phyloP scores from a whole-genome alignment of 1,140 invertebrate species.

The Scaptodrosophila lebanonensis region DNA sequence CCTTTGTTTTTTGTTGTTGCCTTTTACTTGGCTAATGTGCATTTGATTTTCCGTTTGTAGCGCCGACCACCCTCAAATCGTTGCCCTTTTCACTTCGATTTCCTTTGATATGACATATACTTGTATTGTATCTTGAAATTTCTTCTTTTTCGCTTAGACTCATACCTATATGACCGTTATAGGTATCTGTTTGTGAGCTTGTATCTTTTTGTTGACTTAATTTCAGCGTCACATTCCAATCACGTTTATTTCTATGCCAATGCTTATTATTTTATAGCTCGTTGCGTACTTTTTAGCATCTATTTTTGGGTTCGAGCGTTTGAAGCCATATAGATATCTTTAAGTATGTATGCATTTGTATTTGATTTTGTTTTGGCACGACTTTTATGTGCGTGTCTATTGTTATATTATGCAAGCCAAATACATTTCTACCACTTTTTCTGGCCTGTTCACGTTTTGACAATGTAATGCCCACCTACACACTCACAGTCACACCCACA shows the following conservation, averaged over 20 bases:
- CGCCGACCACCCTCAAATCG: conserved; percentile 53
- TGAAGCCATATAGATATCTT: conserved; percentile 36
- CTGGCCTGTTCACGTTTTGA: background rate
- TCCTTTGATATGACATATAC: conserved; percentile 58
- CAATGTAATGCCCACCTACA: conserved; percentile 1
- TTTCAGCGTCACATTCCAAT: conserved; percentile 69
- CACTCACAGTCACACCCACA: background rate
- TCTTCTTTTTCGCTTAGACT: conserved; percentile 27
- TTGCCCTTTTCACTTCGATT: conserved; percentile 53
- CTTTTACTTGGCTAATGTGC: conserved; percentile 57
- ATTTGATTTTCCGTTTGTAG: conserved; percentile 69
- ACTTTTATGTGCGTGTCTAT: conserved; percentile 33
- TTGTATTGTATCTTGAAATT: conserved; percentile 62
- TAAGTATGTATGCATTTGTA: no score
- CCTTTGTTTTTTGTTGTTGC: conserved; percentile 21
- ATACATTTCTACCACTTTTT: background rate
- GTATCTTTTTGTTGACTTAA: conserved; percentile 42
- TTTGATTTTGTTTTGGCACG: conserved; percentile 39
- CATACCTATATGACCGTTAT: no score
- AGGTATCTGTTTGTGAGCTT: background rate
- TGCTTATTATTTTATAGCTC: conserved; percentile 66
- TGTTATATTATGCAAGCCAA: conserved; percentile 20
- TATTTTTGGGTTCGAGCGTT: conserved; percentile 16
- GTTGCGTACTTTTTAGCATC: conserved; percentile 16
- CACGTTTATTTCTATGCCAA: conserved; percentile 67